Evolutionary conservation across 2,888 invertebrate genomes (phyloP), one percentile per base, ranked within the genome.

Genomic region (Ctenicera cuprea): DNA sequence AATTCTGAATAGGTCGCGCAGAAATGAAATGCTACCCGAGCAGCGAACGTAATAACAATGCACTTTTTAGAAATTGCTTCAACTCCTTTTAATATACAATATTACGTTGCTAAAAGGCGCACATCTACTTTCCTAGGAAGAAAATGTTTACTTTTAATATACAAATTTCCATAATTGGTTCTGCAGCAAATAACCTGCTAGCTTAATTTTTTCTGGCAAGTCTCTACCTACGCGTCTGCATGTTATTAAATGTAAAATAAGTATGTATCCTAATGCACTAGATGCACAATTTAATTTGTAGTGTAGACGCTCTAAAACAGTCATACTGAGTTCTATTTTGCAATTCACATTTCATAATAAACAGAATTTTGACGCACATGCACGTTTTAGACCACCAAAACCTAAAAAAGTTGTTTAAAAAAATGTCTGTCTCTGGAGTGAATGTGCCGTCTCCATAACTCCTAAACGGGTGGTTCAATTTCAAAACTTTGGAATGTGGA

Each of bases 151-250:
- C 61, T 71, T 59, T 65, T 65, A 71, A 71, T 71, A 71, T 48
- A 71, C 59, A 66, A 71, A 71, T 71, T 71, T 66, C 65, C 65
- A 71, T 71, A 71, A 71, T 71, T 71, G 71, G 48, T 65, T 71
- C 50, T 45, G 38, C 54, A 69, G 48, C 5, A 26, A 38, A 59
- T 38, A 59, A 33, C 59, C 38, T 38, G n/a, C 11, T n/a, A 59
- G 59, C 59, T 59, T 59, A 59, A 59, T 59, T 59, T 59, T n/a
- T 22, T 38, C 59, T 20, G 4, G 59, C 18, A 11, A 59, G 59
- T 59, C 38, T 59, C 38, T 54, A 38, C 59, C 59, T 59, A 59
- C 59, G 59, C 41, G 52, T 26, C 59, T 59, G 59, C 41, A 38
- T 38, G 18, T 59, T 59, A 59, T 38, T 57, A 57, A 38, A 59